Evolutionary conservation across 2,888 invertebrate genomes (phyloP), one percentile per base, ranked within the genome.

Genomic region (Macrophya alboannulata): DNA sequence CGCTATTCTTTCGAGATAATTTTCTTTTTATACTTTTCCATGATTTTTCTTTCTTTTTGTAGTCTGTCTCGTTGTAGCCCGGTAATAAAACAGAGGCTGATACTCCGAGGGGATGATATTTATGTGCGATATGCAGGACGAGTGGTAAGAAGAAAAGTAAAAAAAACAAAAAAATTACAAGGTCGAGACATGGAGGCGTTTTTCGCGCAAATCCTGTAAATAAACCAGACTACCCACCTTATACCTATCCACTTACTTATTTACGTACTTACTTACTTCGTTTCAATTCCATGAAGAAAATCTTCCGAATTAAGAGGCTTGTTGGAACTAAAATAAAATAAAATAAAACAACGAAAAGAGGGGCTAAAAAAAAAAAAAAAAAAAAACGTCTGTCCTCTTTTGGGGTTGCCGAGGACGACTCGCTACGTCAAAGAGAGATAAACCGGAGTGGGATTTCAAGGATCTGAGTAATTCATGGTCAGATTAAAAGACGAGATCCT

Each of bases 111-210:
- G 40, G n/a, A 71, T 21, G 31, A 25, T 62, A 25, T 25, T 25
- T 25, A 62, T 25, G 4, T 4, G 5, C 45, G 15, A 51, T 21
- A 72, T 43, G 40, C 65, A 72, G 72, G 55, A 59, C n/a, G 68
- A 51, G 48, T 10, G 37, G n/a, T n/a, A n/a, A n/a, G n/a, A n/a
- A n/a, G n/a, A n/a, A n/a, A n/a, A n/a, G n/a, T n/a, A 12, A 43
- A 43, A 45, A 31, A 77, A 45, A 31, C 15, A 83, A 31, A 82
- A 45, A 37, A 85, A 79, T 76, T 59, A 21, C 77, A 31, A 37
- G n/a, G 55, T 86, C 5, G 9, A 25, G 40, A n/a, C n/a, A n/a
- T n/a, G 15, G 9, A 72, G 71, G 43, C n/a, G 31, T 37, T 72
- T 62, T 21, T 31, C 3, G 31, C 2, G 25, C 12, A 62, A 62